phyloP scores from a whole-genome alignment of 2,113 vertebrate genomes.

The Corydoras maculifer region DNA sequence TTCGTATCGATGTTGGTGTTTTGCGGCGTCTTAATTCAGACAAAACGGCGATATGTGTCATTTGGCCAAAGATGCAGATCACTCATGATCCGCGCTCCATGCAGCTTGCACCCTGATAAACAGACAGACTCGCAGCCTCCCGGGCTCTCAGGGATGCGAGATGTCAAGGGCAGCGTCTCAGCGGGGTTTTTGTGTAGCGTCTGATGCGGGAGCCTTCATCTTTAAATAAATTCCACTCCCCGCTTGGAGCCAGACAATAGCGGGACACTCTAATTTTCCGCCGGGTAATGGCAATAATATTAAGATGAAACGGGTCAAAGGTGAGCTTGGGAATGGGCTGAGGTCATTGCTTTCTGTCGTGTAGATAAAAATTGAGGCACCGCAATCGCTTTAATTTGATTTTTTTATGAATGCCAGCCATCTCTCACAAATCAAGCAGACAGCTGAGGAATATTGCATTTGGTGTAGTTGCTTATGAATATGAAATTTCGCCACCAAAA shows the following conservation, averaged over 20 bases:
- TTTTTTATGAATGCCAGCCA: conserved; percentile 10
- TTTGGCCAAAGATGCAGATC: too few species aligned
- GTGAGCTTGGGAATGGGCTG: conserved; percentile 73
- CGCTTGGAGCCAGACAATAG: conserved; percentile 66
- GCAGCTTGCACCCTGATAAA: conserved; percentile 24
- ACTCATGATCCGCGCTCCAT: conserved; percentile 3
- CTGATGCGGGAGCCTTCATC: conserved; percentile 61
- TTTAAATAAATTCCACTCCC: conserved; percentile 62
- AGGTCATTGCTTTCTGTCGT: conserved; percentile 37
- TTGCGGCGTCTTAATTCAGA: too few species aligned
- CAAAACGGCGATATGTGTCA: too few species aligned
- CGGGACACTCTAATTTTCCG: conserved; percentile 72
- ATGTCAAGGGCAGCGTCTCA: conserved; percentile 36
- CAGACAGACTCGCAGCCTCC: conserved; percentile 35
- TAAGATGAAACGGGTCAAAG: conserved; percentile 74
- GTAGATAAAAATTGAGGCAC: conserved; percentile 51
- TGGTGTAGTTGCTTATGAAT: conserved; percentile 29
- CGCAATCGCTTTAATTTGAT: conserved; percentile 33
- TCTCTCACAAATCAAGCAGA: neutral
- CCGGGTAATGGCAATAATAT: conserved; percentile 74
- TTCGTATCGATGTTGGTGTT: too few species aligned
- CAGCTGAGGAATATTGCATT: conserved; percentile 16
- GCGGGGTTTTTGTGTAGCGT: conserved; percentile 34
- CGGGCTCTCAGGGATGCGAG: conserved; percentile 31
- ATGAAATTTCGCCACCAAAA: conserved; percentile 22